Base-by-base conservation (phyloP, 2,888 invertebrate genomes). In the Limnephilus auricula region DNA sequence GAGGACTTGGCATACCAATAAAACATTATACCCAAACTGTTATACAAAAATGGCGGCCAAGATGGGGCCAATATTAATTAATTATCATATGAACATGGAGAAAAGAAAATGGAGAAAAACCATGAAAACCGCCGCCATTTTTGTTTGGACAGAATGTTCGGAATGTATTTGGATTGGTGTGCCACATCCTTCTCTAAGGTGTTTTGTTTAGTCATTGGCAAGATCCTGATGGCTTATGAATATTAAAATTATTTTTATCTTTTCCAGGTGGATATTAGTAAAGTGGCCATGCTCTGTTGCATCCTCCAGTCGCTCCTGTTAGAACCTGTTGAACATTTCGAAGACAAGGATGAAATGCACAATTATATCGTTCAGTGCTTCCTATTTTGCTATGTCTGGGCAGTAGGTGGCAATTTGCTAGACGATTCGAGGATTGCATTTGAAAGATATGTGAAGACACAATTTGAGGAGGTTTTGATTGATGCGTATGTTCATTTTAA, bases 311-410 rank as follows among this genome's bases (percentile, higher is more conserved):
- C 98, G 2, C 95, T 98, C 91, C 94, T 98, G 9, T 95, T 96
- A 37, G 96, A 97, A 93, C 97, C 97, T 0, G 97, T 97, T 0
- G 96, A 96, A 0, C 95, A 97, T 10, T 96, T 96, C 93, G 94
- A 95, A 0, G 97, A 97, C 92, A 97, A 97, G 93, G 96, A 96
- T 13, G 96, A 96, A 91, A 95, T 97, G 0, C 96, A 97, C 93
- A 95, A 95, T 9, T 97, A 98, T 93, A 94, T 99, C 0, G 97
- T 97, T 2, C 98, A 98, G 94, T 96, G 97, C 40, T 99, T 98
- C 94, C 95, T 98, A 50, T 98, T 98, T 95, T 96, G 97, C 87
- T 98, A 98, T 94, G 95, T 98, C 0, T 99, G 99, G 99, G 96
- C 97, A 2, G 95, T 99, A 32, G 98, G 98, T n/a, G 98, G 98